A percentile compares a stretch with the other conserved stretches of the same genome.
Evolutionary conservation across 2,113 vertebrate genomes (phyloP).

Genomic region (Aleadryas rufinucha): DNA sequence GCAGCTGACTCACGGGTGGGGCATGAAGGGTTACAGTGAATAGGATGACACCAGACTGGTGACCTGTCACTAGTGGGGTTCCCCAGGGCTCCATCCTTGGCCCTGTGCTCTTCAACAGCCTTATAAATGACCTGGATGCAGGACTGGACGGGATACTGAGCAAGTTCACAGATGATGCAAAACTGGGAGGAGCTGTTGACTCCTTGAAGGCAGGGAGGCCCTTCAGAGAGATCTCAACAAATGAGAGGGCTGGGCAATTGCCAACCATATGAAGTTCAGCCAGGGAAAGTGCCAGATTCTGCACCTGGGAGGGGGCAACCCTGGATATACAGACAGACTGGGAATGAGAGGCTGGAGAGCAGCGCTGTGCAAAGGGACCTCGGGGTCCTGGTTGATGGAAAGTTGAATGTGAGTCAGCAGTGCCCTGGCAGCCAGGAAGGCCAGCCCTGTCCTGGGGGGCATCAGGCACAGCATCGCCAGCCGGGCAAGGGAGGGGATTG

Average conservation of each 20-base stretch:
- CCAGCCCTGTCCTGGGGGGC: background rate
- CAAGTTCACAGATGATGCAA: background rate
- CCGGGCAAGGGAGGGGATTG: background rate
- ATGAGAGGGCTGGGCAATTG: background rate
- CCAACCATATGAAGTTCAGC: background rate
- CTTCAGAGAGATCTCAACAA: background rate
- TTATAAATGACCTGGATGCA: background rate
- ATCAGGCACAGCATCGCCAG: background rate
- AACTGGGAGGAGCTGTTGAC: background rate
- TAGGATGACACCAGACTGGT: background rate
- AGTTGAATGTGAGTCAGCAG: background rate
- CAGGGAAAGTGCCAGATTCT: background rate
- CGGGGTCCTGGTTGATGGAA: accelerated
- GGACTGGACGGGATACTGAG: background rate
- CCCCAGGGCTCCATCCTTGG: background rate
- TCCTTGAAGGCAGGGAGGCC: background rate
- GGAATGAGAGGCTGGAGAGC: background rate
- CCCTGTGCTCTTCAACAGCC: background rate
- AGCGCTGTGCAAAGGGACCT: accelerated
- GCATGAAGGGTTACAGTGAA: background rate
- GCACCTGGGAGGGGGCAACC: background rate
- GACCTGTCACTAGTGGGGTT: background rate
- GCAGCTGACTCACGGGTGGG: accelerated
- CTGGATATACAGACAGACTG: accelerated
- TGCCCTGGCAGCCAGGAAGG: background rate